phyloP scores from a whole-genome alignment of 1,140 invertebrate genomes.

The Drosophila bocki region DNA sequence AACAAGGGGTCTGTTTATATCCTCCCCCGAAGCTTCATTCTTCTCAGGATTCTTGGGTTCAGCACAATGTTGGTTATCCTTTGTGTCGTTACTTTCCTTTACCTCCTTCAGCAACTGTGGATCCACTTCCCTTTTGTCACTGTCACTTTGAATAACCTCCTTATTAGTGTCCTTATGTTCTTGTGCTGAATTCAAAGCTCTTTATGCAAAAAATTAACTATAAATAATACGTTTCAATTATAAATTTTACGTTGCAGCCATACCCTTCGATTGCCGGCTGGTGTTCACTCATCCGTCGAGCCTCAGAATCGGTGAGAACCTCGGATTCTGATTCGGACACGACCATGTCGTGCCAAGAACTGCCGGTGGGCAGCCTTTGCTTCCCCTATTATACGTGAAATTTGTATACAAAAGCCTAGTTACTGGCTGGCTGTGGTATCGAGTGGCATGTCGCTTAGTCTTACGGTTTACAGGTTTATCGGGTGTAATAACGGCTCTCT shows the following conservation, averaged over 20 bases:
- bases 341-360: constrained; percentile 54
- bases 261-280: constrained; percentile 27
- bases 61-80: background rate
- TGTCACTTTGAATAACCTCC: background rate
- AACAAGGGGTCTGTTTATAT: constrained; percentile 46
- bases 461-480: constrained; percentile 4
- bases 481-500: constrained; percentile 7
- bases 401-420: constrained; percentile 24
- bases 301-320: constrained; percentile 13
- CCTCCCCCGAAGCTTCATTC: constrained; percentile 6
- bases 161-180: too few species aligned
- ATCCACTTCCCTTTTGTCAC: background rate
- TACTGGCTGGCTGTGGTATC: constrained; percentile 10
- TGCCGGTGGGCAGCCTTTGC: constrained; percentile 13
- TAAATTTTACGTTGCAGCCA: background rate
- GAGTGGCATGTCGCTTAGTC: constrained; percentile 5
- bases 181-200: background rate
- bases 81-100: background rate
- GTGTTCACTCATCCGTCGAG: constrained; percentile 19
- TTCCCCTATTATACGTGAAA: constrained; percentile 13
- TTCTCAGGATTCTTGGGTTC: background rate
- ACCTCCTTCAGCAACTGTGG: background rate
- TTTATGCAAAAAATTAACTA: background rate
- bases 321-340: constrained; percentile 30
- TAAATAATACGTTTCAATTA: background rate